phyloP scores from a whole-genome alignment of 2,888 invertebrate genomes.

The Metellina segmentata region DNA sequence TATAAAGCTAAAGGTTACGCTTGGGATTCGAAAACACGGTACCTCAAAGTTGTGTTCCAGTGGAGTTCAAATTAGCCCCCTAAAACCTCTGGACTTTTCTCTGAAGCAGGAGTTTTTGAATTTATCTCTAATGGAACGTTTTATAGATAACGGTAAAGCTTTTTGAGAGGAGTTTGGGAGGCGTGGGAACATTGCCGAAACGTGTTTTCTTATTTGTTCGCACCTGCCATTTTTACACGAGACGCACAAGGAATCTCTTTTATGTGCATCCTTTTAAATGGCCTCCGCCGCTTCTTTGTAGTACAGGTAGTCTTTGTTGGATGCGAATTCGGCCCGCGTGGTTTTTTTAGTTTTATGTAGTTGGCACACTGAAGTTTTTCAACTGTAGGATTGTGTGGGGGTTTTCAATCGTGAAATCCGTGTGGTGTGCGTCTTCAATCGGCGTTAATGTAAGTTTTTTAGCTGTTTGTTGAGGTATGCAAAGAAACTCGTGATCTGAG shows the following conservation, averaged over 20 bases:
- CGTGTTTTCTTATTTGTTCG: conserved; percentile 60
- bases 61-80: conserved; percentile 2
- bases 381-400: not conserved
- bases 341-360: not conserved
- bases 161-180: conserved; percentile 32
- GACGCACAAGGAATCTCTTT: conserved; percentile 15
- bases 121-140: conserved; percentile 54
- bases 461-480: not conserved
- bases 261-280: conserved; percentile 18
- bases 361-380: not conserved
- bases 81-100: not conserved
- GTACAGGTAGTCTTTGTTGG: not conserved
- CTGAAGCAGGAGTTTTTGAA: conserved; percentile 18
- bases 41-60: not conserved
- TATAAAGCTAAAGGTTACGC: too few relatives aligned
- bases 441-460: not conserved
- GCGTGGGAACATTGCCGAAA: conserved; percentile 55
- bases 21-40: too few relatives aligned
- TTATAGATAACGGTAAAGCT: conserved; percentile 41
- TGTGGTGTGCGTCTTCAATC: not conserved
- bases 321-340: not conserved
- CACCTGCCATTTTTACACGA: conserved; percentile 69
- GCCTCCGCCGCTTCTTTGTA: conserved; percentile 12
- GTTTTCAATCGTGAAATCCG: not conserved
- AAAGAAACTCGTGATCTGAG: not conserved